Base-by-base conservation (phyloP, 2,797 vertebrate genomes). In the Todus mexicanus region DNA sequence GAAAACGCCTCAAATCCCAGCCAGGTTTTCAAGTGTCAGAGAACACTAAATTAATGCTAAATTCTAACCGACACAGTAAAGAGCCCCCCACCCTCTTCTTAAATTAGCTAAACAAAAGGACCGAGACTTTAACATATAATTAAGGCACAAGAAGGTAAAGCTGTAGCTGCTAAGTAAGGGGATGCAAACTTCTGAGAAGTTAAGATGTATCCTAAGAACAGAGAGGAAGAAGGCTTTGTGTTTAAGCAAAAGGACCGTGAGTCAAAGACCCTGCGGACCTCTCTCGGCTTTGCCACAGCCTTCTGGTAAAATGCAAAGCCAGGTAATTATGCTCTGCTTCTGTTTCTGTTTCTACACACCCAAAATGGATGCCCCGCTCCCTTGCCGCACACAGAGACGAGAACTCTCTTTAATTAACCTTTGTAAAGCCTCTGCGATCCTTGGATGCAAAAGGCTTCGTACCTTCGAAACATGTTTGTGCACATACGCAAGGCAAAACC, bases 11-110 rank as follows among this genome's bases (percentile, higher is more conserved):
- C 92, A 93, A 94, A 95, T 95, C 92, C 69, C 47, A 0, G 92
- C 87, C 92, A 96, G 91, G 93, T 95, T 95, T 94, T 96, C 91
- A 95, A 96, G 94, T 95, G 95, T 95, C 94, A 93, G 94, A 92
- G 87, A 95, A 95, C 73, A 77, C 68, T 90, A 94, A 96, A 95
- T 96, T 94, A 96, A 94, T 85, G 89, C 84, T 90, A 70, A 80
- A 73, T 90, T 96, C 90, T 92, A 95, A 95, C 91, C 18, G 33
- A 90, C 89, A 78, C 61, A 88, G 79, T 81, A 66, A 90, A 85
- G 79, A 91, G 61, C 65, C 89, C 75, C 87, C 90, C 93, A 66
- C 90, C 94, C 93, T 89, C 84, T 82, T 48, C 91, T 90, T 82
- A 87, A 93, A 93, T 93, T 64, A 96, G 83, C 92, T 60, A 93